Conservation (phyloP, 2,888 invertebrate genomes). For the Meiosimyza platycephala region DNA sequence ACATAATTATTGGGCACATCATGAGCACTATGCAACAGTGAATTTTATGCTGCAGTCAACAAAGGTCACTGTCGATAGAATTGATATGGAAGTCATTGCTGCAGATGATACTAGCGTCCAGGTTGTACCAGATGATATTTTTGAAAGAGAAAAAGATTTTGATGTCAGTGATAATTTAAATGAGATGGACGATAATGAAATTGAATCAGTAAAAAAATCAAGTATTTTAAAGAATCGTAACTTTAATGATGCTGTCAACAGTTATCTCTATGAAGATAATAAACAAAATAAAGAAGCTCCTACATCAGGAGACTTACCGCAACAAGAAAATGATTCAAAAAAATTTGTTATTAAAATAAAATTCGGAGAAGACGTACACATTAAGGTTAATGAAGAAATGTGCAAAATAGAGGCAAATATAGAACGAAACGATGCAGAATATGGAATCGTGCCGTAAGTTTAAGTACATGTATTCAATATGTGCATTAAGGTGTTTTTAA, state of each 20-base stretch:
- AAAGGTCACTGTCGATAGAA: slow-evolving; percentile 21
- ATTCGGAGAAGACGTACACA: slow-evolving; percentile 35
- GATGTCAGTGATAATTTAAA: slow-evolving; percentile 16
- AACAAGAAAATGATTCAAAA: no score
- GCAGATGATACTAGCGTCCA: slow-evolving; percentile 49
- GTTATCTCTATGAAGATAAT: no score
- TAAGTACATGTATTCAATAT: not conserved
- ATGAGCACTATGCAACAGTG: slow-evolving; percentile 51
- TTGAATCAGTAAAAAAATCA: not conserved
- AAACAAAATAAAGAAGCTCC: no score
- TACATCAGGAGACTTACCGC: no score
- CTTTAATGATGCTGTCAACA: no score
- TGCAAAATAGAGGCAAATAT: slow-evolving; percentile 33
- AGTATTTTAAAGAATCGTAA: not conserved
- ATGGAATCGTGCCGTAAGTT: slow-evolving; percentile 11
- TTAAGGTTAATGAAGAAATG: slow-evolving; percentile 23
- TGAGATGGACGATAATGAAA: not conserved
- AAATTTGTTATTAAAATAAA: slow-evolving; percentile 30
- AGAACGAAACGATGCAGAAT: slow-evolving; percentile 4
- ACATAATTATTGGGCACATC: slow-evolving; percentile 42
- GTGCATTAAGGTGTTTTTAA: no score
- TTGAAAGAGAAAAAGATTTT: not conserved
- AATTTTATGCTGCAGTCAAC: slow-evolving; percentile 39
- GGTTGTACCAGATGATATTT: slow-evolving; percentile 14
- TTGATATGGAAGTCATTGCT: slow-evolving; percentile 48